Evolutionary conservation across 2,113 vertebrate genomes (phyloP).

Genomic region (Tachysurus vachellii): DNA sequence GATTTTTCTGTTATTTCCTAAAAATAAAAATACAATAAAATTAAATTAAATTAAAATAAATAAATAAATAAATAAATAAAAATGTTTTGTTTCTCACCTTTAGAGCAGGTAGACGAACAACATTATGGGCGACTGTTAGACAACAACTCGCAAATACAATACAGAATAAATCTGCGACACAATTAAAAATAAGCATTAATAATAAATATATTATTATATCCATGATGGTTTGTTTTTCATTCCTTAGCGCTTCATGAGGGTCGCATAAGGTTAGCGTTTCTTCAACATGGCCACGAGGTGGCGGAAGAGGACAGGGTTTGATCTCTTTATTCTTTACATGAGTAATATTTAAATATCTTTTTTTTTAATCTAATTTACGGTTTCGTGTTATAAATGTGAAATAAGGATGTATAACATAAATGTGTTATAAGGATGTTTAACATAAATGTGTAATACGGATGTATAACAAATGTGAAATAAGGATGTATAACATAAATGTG

Average conservation of each 20-base stretch:
- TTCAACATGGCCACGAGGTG: constrained; percentile 2
- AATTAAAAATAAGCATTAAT: background rate
- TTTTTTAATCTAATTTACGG: background rate
- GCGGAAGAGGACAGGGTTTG: background rate
- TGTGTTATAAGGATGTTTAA: no score
- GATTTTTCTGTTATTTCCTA: background rate
- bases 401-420: background rate
- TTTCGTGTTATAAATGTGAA: background rate
- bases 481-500: no score
- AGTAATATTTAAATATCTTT: background rate
- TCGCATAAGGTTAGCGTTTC: background rate
- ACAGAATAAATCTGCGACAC: background rate
- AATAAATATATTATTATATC: background rate
- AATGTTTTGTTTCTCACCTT: background rate
- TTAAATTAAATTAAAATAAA: no score
- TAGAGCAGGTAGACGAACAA: background rate
- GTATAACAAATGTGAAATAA: no score
- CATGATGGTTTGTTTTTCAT: background rate
- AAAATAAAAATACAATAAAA: background rate
- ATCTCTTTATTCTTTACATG: background rate
- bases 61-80: background rate
- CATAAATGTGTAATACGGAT: no score
- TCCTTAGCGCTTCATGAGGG: background rate
- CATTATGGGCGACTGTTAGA: background rate
- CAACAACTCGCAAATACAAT: background rate